These are phyloP conservation scores for Neelides sp. DNA, from an alignment of 1,140 invertebrate genomes.

Conservation along the genomic window DNA sequence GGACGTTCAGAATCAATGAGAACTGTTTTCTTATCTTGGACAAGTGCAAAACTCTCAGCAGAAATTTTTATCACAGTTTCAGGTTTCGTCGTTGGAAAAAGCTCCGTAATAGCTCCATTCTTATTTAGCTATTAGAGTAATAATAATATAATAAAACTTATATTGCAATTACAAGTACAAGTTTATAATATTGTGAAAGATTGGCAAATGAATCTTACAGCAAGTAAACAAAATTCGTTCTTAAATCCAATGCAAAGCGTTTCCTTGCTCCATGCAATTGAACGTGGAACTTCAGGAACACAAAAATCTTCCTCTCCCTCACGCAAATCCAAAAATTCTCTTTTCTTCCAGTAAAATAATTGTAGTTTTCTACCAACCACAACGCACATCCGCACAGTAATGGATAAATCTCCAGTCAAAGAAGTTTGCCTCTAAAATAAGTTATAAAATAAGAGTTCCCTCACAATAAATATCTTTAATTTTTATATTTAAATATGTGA, in stretches of 20 bases:
- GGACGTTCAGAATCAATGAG: slow-evolving; percentile 60
- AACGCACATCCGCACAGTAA: slow-evolving; percentile 69
- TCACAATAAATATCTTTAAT: background rate
- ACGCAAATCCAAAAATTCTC: slow-evolving; percentile 60
- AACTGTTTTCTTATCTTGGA: slow-evolving; percentile 70
- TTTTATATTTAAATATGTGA: slow-evolving; percentile 4
- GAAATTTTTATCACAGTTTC: slow-evolving; percentile 71
- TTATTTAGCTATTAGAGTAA: too few relatives aligned
- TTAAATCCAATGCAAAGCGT: slow-evolving; percentile 71
- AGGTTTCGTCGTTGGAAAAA: slow-evolving; percentile 72
- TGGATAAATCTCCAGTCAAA: slow-evolving; percentile 55
- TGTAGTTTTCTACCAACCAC: slow-evolving; percentile 75
- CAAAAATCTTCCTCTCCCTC: slow-evolving; percentile 54
- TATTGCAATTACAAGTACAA: slow-evolving; percentile 23
- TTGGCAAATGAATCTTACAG: slow-evolving; percentile 44
- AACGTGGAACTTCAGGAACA: slow-evolving; percentile 67
- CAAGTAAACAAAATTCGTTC: slow-evolving; percentile 62
- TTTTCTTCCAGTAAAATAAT: slow-evolving; percentile 78
- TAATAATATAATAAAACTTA: background rate
- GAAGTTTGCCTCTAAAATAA: slow-evolving; percentile 43
- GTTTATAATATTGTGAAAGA: background rate
- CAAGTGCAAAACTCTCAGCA: slow-evolving; percentile 58
- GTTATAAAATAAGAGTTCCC: too few relatives aligned
- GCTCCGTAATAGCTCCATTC: slow-evolving; percentile 39
- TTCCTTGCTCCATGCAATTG: slow-evolving; percentile 72